phyloP scores from a whole-genome alignment of 2,797 vertebrate genomes.

The Leptodactylus fallax region DNA sequence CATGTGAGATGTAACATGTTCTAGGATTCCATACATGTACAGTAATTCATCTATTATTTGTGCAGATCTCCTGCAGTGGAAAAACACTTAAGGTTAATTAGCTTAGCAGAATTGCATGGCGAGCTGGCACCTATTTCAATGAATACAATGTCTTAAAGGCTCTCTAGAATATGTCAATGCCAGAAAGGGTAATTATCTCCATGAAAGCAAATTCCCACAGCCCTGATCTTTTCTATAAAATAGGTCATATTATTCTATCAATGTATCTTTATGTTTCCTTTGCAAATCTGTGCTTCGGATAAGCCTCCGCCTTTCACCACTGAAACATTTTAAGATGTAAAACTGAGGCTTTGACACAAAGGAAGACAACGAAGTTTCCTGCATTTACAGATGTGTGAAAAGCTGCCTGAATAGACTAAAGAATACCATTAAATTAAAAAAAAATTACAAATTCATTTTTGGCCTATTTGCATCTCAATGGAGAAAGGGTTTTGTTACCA shows the following conservation, averaged over 20 bases:
- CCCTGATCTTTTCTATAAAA: constrained; percentile 16
- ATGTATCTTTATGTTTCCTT: not conserved
- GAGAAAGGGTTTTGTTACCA: not conserved
- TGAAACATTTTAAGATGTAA: constrained; percentile 3
- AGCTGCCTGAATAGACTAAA: not conserved
- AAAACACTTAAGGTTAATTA: not conserved
- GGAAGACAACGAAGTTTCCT: not conserved
- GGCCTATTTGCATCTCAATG: constrained; percentile 31
- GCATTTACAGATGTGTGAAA: constrained; percentile 37
- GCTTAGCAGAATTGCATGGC: not conserved
- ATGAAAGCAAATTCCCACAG: not conserved
- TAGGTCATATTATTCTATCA: constrained; percentile 13
- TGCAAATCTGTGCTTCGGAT: constrained; percentile 4
- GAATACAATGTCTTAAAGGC: not conserved
- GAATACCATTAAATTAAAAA: too few species aligned
- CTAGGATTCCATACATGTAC: not conserved
- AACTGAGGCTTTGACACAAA: constrained; percentile 10
- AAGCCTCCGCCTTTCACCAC: not conserved
- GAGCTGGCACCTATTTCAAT: not conserved
- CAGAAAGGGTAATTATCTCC: not conserved
- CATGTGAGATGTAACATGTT: not conserved
- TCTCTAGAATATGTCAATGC: not conserved
- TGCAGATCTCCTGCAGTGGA: not conserved
- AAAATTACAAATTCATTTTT: constrained; percentile 15
- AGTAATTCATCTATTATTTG: too few species aligned